phyloP scores from a whole-genome alignment of 2,113 vertebrate genomes.

The Tachycineta bicolor region DNA sequence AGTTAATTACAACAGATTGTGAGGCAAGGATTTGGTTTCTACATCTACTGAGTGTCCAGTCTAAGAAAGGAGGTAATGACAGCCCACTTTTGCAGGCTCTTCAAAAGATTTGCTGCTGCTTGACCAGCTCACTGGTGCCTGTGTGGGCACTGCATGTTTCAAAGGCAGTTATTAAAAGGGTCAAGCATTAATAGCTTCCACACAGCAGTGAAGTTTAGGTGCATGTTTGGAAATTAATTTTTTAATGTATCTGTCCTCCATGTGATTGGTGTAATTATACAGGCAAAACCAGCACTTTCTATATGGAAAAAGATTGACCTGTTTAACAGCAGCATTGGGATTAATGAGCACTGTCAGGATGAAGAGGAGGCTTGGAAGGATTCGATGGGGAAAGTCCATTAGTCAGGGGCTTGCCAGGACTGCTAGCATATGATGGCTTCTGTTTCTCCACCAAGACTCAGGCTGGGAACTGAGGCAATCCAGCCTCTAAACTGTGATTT shows the following conservation, averaged over 20 bases:
- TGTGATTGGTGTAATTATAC: accelerated
- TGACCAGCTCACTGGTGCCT: background rate
- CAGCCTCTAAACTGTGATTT: background rate
- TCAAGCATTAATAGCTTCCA: background rate
- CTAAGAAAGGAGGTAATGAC: background rate
- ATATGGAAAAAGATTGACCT: accelerated
- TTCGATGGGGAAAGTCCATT: background rate
- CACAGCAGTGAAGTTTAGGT: background rate
- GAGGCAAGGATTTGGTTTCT: background rate
- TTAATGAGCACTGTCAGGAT: background rate
- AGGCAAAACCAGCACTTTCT: background rate
- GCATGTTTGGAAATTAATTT: background rate
- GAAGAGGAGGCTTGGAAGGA: background rate
- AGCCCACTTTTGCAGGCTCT: background rate
- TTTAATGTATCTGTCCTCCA: background rate
- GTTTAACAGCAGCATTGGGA: background rate
- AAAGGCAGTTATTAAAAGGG: background rate
- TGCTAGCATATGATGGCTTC: background rate
- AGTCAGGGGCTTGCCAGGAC: background rate
- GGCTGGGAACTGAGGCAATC: background rate
- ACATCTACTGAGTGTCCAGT: background rate
- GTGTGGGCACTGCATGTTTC: background rate
- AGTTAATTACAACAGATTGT: background rate
- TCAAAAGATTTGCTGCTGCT: background rate
- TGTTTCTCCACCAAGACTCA: background rate